Percentiles rank a stretch among this genome's conserved stretches.
These are phyloP conservation scores for Stratiolaelaps scimitus DNA, from an alignment of 1,140 invertebrate genomes.

Conservation along the genomic window DNA sequence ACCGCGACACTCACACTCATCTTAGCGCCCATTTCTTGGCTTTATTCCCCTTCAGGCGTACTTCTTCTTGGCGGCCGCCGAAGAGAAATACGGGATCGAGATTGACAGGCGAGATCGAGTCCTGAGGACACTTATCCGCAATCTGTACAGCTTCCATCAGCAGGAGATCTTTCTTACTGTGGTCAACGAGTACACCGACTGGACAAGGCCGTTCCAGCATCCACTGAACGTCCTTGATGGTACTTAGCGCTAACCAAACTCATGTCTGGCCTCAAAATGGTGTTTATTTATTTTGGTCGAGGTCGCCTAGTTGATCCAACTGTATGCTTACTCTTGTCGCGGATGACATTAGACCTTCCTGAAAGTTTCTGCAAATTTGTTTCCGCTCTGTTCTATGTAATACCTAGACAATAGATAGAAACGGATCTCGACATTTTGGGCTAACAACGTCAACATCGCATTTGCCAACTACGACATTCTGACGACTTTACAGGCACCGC, in stretches of 20 bases:
- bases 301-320: not conserved
- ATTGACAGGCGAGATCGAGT: constrained; percentile 75
- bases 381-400: too few species aligned
- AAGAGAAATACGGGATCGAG: constrained; percentile 84
- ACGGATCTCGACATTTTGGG: too few species aligned
- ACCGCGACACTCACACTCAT: too few species aligned
- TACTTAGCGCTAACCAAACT: not conserved
- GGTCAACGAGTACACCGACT: constrained; percentile 92
- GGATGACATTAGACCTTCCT: too few species aligned
- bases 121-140: constrained; percentile 75
- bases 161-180: constrained; percentile 94
- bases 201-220: constrained; percentile 81
- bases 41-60: constrained; percentile 34
- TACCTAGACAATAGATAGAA: too few species aligned
- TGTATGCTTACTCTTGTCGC: too few species aligned
- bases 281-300: not conserved
- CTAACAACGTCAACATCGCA: not conserved
- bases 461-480: not conserved
- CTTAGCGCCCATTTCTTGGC: too few species aligned
- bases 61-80: constrained; percentile 63
- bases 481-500: constrained; percentile 27
- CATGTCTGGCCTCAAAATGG: not conserved
- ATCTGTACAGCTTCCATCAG: constrained; percentile 57
- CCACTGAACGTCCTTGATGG: constrained; percentile 76
- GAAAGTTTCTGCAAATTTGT: too few species aligned